Evolutionary conservation across 2,888 invertebrate species (phyloP).

Genomic region (Apotomis betuletana): DNA sequence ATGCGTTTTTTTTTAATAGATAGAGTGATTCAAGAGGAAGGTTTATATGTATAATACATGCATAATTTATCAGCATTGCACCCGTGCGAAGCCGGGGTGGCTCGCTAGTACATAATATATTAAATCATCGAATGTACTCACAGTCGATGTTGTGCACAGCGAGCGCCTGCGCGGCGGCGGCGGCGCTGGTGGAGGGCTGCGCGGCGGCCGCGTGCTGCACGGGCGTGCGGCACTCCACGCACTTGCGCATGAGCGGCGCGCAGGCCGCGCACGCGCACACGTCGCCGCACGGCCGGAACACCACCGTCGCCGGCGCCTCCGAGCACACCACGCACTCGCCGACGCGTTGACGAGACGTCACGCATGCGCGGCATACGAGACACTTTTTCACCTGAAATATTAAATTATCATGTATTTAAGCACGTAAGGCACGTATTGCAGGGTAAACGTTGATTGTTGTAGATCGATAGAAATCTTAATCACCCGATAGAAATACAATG

Average conservation of each 20-base stretch:
- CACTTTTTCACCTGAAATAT: constrained; percentile 92
- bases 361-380: constrained; percentile 94
- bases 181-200: neutral
- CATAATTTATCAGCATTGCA: too few relatives aligned
- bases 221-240: constrained; percentile 96
- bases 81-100: too few relatives aligned
- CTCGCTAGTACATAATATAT: too few relatives aligned
- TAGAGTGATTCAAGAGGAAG: too few relatives aligned
- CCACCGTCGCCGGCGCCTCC: constrained; percentile 94
- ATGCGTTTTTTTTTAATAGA: too few relatives aligned
- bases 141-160: constrained; percentile 52
- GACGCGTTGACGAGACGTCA: constrained; percentile 91
- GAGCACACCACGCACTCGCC: constrained; percentile 99
- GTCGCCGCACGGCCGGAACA: constrained; percentile 98
- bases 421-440: too few relatives aligned
- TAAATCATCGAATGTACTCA: too few relatives aligned
- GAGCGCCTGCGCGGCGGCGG: neutral
- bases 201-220: constrained; percentile 70
- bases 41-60: too few relatives aligned
- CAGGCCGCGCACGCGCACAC: constrained; percentile 95
- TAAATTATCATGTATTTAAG: too few relatives aligned
- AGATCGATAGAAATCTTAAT: too few relatives aligned
- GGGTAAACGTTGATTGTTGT: too few relatives aligned
- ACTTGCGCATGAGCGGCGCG: constrained; percentile 98
- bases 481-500: too few relatives aligned